phyloP scores from a whole-genome alignment of 2,888 invertebrate genomes.

The Venustoraphidia nigricollis region DNA sequence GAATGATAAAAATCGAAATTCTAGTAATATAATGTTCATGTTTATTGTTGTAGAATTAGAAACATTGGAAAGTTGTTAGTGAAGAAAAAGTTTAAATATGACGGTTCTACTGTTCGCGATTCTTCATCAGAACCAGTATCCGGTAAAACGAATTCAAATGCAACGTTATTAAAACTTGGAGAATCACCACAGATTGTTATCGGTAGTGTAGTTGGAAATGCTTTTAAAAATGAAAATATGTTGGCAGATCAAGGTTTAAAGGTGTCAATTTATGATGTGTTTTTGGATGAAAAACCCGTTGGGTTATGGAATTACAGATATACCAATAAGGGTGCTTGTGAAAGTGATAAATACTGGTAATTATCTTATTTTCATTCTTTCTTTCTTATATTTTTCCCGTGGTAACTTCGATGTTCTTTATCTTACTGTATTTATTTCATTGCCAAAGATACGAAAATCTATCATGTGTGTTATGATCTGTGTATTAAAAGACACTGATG shows the following conservation, averaged over 20 bases:
- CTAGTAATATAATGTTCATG: not conserved
- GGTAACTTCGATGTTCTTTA: too few relatives aligned
- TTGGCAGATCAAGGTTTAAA: conserved; percentile 39
- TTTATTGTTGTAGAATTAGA: conserved; percentile 33
- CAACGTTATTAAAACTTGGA: conserved; percentile 37
- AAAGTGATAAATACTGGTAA: conserved; percentile 2
- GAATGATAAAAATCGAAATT: not conserved
- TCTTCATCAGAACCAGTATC: conserved; percentile 21
- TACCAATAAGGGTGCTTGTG: not conserved
- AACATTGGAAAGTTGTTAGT: conserved; percentile 54
- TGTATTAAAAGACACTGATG: too few relatives aligned
- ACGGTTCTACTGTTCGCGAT: conserved; percentile 23
- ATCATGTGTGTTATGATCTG: too few relatives aligned
- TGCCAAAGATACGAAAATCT: too few relatives aligned
- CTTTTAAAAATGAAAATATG: conserved; percentile 30
- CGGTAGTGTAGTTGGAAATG: conserved; percentile 39
- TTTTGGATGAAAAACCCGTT: conserved; percentile 58
- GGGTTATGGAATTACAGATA: conserved; percentile 80
- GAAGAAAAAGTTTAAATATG: conserved; percentile 34
- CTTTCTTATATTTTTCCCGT: too few relatives aligned
- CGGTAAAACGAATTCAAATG: conserved; percentile 37
- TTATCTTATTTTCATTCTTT: too few relatives aligned
- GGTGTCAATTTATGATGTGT: conserved; percentile 69
- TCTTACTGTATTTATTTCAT: too few relatives aligned
- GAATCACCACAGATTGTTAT: conserved; percentile 17